Percentiles rank a stretch among this genome's conserved stretches.
Evolutionary conservation across 2,888 invertebrate species (phyloP).

Genomic region (Ormyrus rosae): DNA sequence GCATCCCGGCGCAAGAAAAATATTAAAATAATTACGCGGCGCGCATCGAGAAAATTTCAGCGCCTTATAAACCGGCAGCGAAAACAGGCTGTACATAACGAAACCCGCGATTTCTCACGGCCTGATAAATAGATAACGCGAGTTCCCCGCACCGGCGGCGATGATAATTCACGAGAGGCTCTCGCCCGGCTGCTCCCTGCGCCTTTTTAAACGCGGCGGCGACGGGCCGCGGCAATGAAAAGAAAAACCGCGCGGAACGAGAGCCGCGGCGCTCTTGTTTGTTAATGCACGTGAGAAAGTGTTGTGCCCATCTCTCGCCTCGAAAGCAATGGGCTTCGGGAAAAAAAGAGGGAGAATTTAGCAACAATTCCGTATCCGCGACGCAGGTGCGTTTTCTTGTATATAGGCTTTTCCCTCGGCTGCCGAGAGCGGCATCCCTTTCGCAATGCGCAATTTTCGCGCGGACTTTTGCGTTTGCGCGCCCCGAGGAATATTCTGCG

Average conservation of each 20-base stretch:
- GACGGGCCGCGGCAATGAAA: constrained; percentile 17
- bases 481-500: too few species aligned
- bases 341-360: neutral
- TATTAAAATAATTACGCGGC: too few species aligned
- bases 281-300: constrained; percentile 51
- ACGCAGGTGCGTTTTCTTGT: neutral
- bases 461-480: too few species aligned
- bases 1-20: too few species aligned
- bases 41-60: too few species aligned
- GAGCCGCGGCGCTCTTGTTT: constrained; percentile 14
- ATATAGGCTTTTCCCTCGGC: neutral
- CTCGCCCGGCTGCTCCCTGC: too few species aligned
- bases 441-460: neutral
- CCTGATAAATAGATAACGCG: neutral
- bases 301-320: neutral
- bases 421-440: too few species aligned
- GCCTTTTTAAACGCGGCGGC: neutral
- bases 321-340: neutral
- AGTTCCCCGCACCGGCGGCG: neutral
- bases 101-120: neutral
- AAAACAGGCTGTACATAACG: neutral
- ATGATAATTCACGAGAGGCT: neutral
- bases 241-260: constrained; percentile 20
- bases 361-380: constrained; percentile 19
- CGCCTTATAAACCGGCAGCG: too few species aligned